Evolutionary conservation across 2,888 invertebrate species (phyloP).

Genomic region (Eucera pruinosa): DNA sequence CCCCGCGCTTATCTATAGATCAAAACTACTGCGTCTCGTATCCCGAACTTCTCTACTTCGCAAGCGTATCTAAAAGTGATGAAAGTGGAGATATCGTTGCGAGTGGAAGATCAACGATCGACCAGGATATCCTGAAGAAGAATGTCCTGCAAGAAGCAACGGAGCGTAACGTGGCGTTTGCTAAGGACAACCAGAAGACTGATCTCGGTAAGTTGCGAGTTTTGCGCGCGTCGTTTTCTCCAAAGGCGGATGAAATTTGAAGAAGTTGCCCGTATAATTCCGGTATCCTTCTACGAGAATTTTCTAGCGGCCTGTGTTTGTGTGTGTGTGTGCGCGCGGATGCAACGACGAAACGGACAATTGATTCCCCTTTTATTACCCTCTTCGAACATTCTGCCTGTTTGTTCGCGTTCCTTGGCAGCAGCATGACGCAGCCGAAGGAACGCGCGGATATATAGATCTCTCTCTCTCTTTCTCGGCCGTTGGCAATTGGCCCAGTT

Average conservation of each 20-base stretch:
- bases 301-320: no score
- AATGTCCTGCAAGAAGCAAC: constrained; percentile 61
- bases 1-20: no score
- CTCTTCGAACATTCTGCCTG: constrained; percentile 19
- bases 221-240: neutral
- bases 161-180: constrained; percentile 47
- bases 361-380: constrained; percentile 48
- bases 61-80: neutral
- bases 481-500: constrained; percentile 64
- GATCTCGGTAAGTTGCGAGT: constrained; percentile 59
- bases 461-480: constrained; percentile 18
- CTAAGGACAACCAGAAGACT: constrained; percentile 52
- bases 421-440: constrained; percentile 29
- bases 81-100: neutral
- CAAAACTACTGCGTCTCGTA: no score
- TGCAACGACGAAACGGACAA: constrained; percentile 40
- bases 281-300: no score
- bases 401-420: constrained; percentile 37
- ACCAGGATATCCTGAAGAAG: neutral
- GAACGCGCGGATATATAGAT: constrained; percentile 24
- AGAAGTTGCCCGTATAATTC: neutral
- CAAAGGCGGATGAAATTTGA: constrained; percentile 17
- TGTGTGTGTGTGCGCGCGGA: no score
- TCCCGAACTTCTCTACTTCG: no score
- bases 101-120: neutral